Percentiles rank a stretch among this genome's conserved stretches.
Conservation (phyloP, 2,113 vertebrate species). For the Podarcis cretensis region DNA sequence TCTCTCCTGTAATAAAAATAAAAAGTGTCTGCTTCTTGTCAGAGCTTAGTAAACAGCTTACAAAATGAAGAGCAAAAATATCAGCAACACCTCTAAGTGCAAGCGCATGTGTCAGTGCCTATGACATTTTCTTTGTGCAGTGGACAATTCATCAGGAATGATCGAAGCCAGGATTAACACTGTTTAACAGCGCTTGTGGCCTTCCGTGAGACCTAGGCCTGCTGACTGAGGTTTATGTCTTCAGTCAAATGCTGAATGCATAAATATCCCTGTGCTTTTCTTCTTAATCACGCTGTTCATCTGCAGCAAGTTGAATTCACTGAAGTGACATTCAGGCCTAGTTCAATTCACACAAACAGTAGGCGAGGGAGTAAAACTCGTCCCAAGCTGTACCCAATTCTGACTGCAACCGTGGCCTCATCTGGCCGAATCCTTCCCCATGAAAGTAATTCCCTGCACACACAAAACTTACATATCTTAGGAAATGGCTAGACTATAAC, state of each 20-base stretch:
- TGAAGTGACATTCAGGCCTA: constrained; percentile 19
- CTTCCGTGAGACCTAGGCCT: background rate
- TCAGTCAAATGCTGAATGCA: constrained; percentile 1
- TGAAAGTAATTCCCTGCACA: background rate
- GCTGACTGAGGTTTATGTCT: background rate
- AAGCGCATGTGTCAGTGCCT: constrained; percentile 9
- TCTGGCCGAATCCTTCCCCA: background rate
- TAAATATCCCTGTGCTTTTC: background rate
- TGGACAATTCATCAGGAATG: constrained; percentile 19
- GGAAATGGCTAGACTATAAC: background rate
- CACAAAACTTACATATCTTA: too few relatives aligned
- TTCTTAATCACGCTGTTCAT: background rate
- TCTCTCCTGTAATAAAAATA: constrained; percentile 2
- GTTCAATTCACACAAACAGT: background rate
- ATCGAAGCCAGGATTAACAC: constrained; percentile 37
- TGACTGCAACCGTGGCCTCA: background rate
- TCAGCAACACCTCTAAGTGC: constrained; percentile 3
- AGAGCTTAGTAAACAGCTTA: constrained; percentile 31
- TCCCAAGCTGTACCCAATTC: background rate
- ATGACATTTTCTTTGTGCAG: constrained; percentile 33
- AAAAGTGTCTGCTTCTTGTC: constrained; percentile 30
- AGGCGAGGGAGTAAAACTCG: background rate
- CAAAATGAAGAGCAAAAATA: constrained; percentile 16
- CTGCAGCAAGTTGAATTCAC: constrained; percentile 5
- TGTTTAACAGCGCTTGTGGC: background rate